Conservation (phyloP, 2,888 invertebrate genomes). For the Lycophotia porphyrea region DNA sequence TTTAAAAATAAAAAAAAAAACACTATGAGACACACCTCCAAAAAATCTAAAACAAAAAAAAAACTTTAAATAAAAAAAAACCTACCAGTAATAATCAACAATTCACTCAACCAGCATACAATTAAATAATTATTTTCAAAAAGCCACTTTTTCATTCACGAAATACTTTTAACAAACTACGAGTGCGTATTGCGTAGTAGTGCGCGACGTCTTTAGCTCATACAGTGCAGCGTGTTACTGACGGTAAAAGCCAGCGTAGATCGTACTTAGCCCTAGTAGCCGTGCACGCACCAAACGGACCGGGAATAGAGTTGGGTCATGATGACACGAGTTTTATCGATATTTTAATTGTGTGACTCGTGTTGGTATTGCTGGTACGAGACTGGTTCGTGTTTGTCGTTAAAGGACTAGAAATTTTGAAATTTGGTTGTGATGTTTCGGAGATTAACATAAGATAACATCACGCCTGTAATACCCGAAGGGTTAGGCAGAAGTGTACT, state of each 20-base stretch:
- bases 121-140: neutral
- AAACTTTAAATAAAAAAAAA: neutral
- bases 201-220: constrained; percentile 18
- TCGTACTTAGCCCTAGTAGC: constrained; percentile 38
- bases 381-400: neutral
- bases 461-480: no score
- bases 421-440: neutral
- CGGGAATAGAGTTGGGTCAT: constrained; percentile 49
- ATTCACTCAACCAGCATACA: constrained; percentile 34
- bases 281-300: constrained; percentile 15
- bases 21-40: neutral
- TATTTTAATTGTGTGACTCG: neutral
- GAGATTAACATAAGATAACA: no score
- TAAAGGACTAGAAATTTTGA: neutral
- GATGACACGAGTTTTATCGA: constrained; percentile 30
- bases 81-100: constrained; percentile 45
- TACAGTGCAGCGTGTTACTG: constrained; percentile 32
- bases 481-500: no score
- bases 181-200: neutral
- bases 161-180: constrained; percentile 4
- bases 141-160: constrained; percentile 20
- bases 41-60: neutral
- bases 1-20: neutral
- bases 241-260: neutral
- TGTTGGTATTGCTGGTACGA: neutral